phyloP scores from a whole-genome alignment of 2,888 invertebrate genomes.

The Pseudococcus jackbeardsleyi region DNA sequence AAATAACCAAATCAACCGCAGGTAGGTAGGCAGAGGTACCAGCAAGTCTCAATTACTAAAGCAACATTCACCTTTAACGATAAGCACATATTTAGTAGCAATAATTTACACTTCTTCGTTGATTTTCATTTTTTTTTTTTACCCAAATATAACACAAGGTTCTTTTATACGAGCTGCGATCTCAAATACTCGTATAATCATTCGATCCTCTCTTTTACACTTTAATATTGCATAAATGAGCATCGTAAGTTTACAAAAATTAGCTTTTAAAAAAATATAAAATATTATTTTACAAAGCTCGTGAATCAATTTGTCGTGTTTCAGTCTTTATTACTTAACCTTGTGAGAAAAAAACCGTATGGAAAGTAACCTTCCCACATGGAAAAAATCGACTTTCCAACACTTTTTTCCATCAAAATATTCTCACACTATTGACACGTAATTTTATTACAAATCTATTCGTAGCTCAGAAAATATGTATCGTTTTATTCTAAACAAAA shows the following conservation, averaged over 20 bases:
- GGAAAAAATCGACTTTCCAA: neutral
- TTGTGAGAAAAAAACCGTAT: neutral
- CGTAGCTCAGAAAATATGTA: neutral
- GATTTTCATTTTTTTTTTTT: neutral
- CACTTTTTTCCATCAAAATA: neutral
- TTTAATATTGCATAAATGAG: neutral
- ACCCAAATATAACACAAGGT: neutral
- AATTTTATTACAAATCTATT: neutral
- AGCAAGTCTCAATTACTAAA: neutral
- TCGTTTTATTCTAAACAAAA: neutral
- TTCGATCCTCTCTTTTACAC: neutral
- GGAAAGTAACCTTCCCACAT: neutral
- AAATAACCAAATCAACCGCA: too few relatives aligned
- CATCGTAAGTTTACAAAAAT: neutral
- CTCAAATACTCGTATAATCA: neutral
- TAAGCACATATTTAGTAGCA: neutral
- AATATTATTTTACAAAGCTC: neutral
- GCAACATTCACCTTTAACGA: neutral
- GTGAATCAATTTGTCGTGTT: neutral
- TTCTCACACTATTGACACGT: neutral
- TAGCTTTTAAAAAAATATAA: neutral
- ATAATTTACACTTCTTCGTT: neutral
- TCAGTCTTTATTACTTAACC: neutral
- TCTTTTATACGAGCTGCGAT: neutral
- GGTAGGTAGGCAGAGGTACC: too few relatives aligned